phyloP scores from a whole-genome alignment of 2,113 vertebrate genomes.

The Ictalurus furcatus region DNA sequence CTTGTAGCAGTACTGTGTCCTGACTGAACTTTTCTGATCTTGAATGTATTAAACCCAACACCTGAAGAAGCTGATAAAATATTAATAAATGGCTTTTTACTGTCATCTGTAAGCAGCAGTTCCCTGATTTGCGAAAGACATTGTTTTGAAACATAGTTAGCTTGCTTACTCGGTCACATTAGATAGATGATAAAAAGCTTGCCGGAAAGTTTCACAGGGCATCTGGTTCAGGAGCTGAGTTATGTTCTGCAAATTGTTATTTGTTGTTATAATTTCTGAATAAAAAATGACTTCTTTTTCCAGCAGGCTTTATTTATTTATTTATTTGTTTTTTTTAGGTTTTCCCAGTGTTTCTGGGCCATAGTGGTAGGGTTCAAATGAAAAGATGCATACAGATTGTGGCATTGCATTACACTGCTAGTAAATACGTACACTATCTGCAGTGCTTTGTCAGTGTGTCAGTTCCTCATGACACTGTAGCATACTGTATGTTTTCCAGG shows the following conservation, averaged over 20 bases:
- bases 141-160: neutral
- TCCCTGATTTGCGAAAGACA: neutral
- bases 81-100: neutral
- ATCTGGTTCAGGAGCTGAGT: neutral
- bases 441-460: neutral
- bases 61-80: neutral
- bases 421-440: neutral
- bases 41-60: neutral
- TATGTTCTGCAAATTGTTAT: neutral
- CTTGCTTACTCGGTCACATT: neutral
- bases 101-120: neutral
- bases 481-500: neutral
- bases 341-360: neutral
- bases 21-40: neutral
- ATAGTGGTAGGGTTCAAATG: neutral
- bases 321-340: slow-evolving; percentile 31
- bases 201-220: neutral
- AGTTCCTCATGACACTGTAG: neutral
- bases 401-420: neutral
- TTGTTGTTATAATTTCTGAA: neutral
- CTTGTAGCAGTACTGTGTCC: neutral
- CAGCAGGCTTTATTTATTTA: neutral
- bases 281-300: neutral
- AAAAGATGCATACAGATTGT: neutral
- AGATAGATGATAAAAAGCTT: neutral